Evolutionary conservation across 2,888 invertebrate genomes (phyloP), one percentile per base, ranked within the genome.

Genomic region (Altica lythri): DNA sequence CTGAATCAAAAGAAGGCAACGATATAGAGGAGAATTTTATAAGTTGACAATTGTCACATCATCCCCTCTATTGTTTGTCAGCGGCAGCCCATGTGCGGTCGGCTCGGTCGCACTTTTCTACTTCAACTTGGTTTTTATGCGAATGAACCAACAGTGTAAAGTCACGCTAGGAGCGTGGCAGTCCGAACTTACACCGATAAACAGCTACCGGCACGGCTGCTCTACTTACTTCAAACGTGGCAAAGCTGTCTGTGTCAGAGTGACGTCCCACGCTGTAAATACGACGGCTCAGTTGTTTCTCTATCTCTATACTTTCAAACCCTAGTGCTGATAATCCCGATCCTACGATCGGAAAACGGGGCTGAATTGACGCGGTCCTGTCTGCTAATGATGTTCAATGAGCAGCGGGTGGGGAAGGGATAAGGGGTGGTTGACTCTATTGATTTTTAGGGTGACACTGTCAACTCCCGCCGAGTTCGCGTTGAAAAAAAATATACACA

Each of bases 361-460:
- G 50, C 63, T 53, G 57, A 59, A 66, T 67, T 64, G 68, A 65
- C 70, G 68, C 69, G 68, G 68, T 66, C 57, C 63, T 59, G 68
- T 70, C 68, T 69, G 69, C 64, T 68, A 68, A 72, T 72, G 72
- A 72, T 70, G 68, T 72, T 75, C 73, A 75, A 74, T 74, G 74
- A 72, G 69, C 70, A 68, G 68, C 68, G 74, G 71, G 72, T 72
- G 75, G 74, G 75, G 76, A 73, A 73, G 73, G 73, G 75, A 75
- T 75, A 74, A 76, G 76, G 78, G 78, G 78, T 75, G 75, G 72
- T 70, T 76, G 78, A 79, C 79, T 66, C 81, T 82, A 83, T 83
- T 82, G 82, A 82, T 83, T 83, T 82, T 82, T 81, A 80, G 81
- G 81, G 82, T 82, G 82, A 83, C 82, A 82, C 79, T 82, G 81